A percentile compares a stretch with the other conserved stretches of the same genome.
phyloP scores from a whole-genome alignment of 2,113 vertebrate species.

The Bujurquina vittata region DNA sequence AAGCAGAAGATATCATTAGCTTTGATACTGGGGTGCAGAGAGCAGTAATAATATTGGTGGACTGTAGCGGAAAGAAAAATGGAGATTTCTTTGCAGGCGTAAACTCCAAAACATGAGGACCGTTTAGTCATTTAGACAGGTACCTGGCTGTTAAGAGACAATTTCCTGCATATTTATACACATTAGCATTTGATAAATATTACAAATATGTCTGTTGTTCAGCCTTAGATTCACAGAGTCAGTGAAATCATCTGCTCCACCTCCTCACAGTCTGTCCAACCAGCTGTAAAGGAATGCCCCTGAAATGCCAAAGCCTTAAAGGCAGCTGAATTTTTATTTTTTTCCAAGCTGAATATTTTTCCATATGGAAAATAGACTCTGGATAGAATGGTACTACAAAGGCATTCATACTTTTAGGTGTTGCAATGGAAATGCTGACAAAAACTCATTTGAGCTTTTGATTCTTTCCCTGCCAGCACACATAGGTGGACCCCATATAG shows the following conservation, averaged over 20 bases:
- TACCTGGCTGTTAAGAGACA: too few species aligned
- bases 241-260: slow-evolving; percentile 24
- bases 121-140: neutral
- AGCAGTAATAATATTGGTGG: too few species aligned
- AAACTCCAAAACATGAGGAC: neutral
- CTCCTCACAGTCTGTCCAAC: slow-evolving; percentile 4
- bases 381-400: neutral
- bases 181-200: neutral
- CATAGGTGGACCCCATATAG: too few species aligned
- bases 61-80: neutral
- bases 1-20: too few species aligned
- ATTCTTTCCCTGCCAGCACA: too few species aligned
- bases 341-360: neutral
- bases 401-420: too few species aligned
- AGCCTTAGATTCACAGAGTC: too few species aligned
- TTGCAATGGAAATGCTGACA: neutral
- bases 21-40: too few species aligned
- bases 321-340: neutral
- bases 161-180: neutral
- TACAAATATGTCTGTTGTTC: too few species aligned
- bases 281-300: slow-evolving; percentile 24
- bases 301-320: slow-evolving; percentile 3
- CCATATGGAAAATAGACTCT: too few species aligned
- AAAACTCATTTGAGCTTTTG: neutral
- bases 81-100: neutral